Conservation (phyloP, 2,888 invertebrate species). For the Athalia cordata region DNA sequence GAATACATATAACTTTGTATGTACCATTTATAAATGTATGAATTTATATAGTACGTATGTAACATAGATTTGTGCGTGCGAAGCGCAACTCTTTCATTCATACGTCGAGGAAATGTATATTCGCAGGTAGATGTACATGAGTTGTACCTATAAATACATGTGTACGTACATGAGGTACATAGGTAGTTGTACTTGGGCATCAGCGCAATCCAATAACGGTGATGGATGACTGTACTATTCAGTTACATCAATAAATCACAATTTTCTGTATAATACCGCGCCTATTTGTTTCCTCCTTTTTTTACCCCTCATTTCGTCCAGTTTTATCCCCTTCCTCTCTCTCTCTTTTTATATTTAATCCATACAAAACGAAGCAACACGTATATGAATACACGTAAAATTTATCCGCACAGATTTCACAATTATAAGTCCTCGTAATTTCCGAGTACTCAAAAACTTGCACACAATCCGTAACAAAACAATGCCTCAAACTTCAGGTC, state of each 20-base stretch:
- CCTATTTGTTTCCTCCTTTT: not conserved
- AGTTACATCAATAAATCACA: constrained; percentile 45
- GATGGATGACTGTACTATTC: constrained; percentile 42
- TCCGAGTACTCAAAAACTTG: too few relatives aligned
- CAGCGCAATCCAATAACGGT: constrained; percentile 43
- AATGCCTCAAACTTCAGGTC: too few relatives aligned
- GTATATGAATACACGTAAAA: too few relatives aligned
- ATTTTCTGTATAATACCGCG: not conserved
- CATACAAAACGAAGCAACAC: too few relatives aligned
- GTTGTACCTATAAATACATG: not conserved
- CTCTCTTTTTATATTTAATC: constrained; percentile 13
- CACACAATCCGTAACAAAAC: too few relatives aligned
- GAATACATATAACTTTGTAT: too few relatives aligned
- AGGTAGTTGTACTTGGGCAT: constrained; percentile 31
- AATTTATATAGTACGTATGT: too few relatives aligned
- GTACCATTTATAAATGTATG: too few relatives aligned
- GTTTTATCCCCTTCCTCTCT: not conserved
- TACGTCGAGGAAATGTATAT: not conserved
- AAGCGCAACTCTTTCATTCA: not conserved
- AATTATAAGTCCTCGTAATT: too few relatives aligned
- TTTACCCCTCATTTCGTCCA: constrained; percentile 11
- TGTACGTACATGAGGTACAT: constrained; percentile 24
- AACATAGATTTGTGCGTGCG: not conserved
- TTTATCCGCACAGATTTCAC: not conserved
- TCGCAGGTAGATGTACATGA: not conserved